Percentiles rank a stretch among this genome's conserved stretches.
Conservation (phyloP, 1,140 invertebrate species). For the Cecropterus lyciades region DNA sequence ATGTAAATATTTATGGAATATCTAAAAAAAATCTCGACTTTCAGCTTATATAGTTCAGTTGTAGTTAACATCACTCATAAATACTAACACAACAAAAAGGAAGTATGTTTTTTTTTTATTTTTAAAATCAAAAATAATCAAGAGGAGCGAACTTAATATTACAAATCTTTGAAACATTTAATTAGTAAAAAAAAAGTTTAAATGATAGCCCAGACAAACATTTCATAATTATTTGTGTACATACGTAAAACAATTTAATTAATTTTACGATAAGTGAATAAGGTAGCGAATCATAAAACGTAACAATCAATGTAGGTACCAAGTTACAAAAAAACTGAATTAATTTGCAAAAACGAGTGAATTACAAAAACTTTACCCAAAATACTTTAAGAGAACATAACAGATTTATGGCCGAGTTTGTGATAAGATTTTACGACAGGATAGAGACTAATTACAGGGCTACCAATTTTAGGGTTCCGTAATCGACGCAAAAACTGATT, state of each 20-base stretch:
- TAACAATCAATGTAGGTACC: conserved; percentile 7
- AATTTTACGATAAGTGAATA: conserved; percentile 12
- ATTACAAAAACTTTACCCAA: conserved; percentile 7
- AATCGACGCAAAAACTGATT: too few relatives aligned
- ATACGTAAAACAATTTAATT: conserved; percentile 2
- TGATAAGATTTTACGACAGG: neutral
- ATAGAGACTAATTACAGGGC: neutral
- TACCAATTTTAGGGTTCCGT: neutral
- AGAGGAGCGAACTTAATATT: too few relatives aligned
- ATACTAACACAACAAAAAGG: too few relatives aligned
- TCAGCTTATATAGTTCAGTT: too few relatives aligned
- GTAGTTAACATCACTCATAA: too few relatives aligned
- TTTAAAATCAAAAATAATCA: too few relatives aligned
- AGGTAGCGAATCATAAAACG: conserved; percentile 10
- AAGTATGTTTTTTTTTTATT: too few relatives aligned
- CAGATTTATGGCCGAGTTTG: neutral
- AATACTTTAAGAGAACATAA: neutral
- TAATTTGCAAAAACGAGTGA: neutral
- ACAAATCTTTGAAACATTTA: too few relatives aligned
- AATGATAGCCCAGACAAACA: neutral
- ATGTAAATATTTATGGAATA: too few relatives aligned
- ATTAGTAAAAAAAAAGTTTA: too few relatives aligned
- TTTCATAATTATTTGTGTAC: neutral
- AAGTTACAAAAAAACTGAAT: conserved; percentile 2
- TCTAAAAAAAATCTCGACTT: too few relatives aligned